Evolutionary conservation across 1,140 invertebrate genomes (phyloP).

Genomic region (Adoxophyes honmai): DNA sequence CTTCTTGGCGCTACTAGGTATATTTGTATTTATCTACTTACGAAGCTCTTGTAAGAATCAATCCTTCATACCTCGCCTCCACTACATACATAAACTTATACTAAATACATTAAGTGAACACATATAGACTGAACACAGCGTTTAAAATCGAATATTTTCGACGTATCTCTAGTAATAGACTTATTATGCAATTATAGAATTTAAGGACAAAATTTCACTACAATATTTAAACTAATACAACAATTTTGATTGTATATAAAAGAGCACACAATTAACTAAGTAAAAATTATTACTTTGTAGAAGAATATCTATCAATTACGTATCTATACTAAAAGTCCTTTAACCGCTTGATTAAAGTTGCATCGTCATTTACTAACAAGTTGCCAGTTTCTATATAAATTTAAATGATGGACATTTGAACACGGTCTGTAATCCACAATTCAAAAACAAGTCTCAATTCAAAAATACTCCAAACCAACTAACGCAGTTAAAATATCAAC

Average conservation of each 20-base stretch:
- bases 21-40: conserved; percentile 7
- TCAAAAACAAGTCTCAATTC: too few species aligned
- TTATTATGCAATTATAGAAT: conserved; percentile 38
- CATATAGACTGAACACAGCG: conserved; percentile 67
- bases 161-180: conserved; percentile 41
- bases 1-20: background rate
- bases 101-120: conserved; percentile 53
- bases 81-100: conserved; percentile 26
- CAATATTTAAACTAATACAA: conserved; percentile 67
- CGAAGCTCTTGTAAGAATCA: conserved; percentile 6
- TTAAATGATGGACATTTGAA: background rate
- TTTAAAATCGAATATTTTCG: background rate
- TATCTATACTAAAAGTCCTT: conserved; percentile 22
- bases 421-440: too few species aligned
- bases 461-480: too few species aligned
- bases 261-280: conserved; percentile 44
- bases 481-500: too few species aligned
- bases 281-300: conserved; percentile 42
- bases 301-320: conserved; percentile 51
- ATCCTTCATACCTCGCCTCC: background rate
- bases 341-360: conserved; percentile 10
- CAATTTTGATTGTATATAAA: conserved; percentile 47
- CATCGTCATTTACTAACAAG: background rate
- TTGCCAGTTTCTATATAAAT: background rate
- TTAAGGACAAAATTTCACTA: conserved; percentile 58